phyloP scores from a whole-genome alignment of 2,113 vertebrate genomes.

The Dolichallabes microphthalmus region DNA sequence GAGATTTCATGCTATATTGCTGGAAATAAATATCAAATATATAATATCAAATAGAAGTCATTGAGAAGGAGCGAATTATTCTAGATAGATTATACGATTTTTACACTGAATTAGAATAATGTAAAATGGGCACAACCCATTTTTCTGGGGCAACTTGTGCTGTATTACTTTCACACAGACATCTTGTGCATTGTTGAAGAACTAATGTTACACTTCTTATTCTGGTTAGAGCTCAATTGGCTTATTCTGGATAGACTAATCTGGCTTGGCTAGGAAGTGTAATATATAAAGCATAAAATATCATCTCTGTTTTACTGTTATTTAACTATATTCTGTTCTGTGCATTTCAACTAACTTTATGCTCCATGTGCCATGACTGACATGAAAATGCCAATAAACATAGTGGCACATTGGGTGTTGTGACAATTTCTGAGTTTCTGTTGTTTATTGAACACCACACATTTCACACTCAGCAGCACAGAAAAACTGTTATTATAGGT shows the following conservation, averaged over 20 bases:
- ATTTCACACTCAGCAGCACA: slow-evolving; percentile 6
- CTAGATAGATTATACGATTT: slow-evolving; percentile 18
- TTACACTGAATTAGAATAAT: slow-evolving; percentile 8
- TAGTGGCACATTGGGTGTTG: neutral
- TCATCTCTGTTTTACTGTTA: neutral
- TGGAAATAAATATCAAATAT: slow-evolving; percentile 23
- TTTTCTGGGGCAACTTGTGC: neutral
- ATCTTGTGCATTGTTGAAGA: neutral
- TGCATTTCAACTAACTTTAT: neutral
- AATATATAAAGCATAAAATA: neutral
- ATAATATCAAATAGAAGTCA: neutral
- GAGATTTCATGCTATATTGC: neutral
- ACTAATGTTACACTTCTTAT: neutral
- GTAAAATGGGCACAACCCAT: neutral
- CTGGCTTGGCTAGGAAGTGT: neutral
- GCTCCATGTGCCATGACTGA: neutral
- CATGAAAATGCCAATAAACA: neutral
- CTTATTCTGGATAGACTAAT: neutral
- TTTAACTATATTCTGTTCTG: neutral
- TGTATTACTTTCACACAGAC: neutral
- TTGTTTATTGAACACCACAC: slow-evolving; percentile 12
- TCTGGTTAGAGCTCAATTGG: neutral
- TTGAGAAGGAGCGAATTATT: slow-evolving; percentile 12
- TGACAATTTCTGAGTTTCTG: neutral
- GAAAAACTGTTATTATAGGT: slow-evolving; percentile 13